A percentile compares a stretch with the other conserved stretches of the same genome.
These are phyloP conservation scores for Lucilia sericata DNA, from an alignment of 1,140 invertebrate species.

Conservation along the genomic window DNA sequence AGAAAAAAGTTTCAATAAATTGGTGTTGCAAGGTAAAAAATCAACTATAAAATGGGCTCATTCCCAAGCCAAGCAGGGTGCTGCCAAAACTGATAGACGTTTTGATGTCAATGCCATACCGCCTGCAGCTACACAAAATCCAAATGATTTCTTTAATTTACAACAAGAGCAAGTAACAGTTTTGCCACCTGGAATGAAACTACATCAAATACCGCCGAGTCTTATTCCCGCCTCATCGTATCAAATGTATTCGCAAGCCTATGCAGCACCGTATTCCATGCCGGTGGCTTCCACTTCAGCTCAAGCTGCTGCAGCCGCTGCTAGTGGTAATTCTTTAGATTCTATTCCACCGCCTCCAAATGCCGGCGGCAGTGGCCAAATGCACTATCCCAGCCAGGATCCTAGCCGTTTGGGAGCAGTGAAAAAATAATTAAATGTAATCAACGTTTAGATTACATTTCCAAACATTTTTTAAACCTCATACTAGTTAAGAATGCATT, in stretches of 20 bases:
- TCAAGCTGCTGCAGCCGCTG: slow-evolving; percentile 39
- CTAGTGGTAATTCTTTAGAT: slow-evolving; percentile 54
- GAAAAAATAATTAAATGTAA: slow-evolving; percentile 52
- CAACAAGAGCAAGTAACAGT: slow-evolving; percentile 71
- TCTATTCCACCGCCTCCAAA: slow-evolving; percentile 71
- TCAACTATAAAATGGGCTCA: slow-evolving; percentile 98
- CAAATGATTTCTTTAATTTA: slow-evolving; percentile 86
- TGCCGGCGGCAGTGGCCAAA: slow-evolving; percentile 64
- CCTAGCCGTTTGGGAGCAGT: slow-evolving; percentile 86
- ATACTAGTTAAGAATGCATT: background rate
- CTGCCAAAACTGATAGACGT: slow-evolving; percentile 67
- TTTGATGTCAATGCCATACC: slow-evolving; percentile 89
- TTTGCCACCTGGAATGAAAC: slow-evolving; percentile 69
- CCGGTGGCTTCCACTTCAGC: slow-evolving; percentile 68
- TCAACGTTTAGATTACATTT: background rate
- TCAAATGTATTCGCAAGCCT: slow-evolving; percentile 73
- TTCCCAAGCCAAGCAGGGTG: slow-evolving; percentile 79
- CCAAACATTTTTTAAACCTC: background rate
- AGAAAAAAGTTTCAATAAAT: slow-evolving; percentile 96
- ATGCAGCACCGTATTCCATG: slow-evolving; percentile 69
- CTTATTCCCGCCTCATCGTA: slow-evolving; percentile 70
- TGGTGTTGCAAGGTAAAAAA: slow-evolving; percentile 87
- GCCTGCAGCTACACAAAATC: slow-evolving; percentile 69
- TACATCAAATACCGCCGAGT: slow-evolving; percentile 70
- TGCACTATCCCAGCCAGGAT: slow-evolving; percentile 96